Evolutionary conservation across 2,888 invertebrate species (phyloP).

Genomic region (Aquatica leii): DNA sequence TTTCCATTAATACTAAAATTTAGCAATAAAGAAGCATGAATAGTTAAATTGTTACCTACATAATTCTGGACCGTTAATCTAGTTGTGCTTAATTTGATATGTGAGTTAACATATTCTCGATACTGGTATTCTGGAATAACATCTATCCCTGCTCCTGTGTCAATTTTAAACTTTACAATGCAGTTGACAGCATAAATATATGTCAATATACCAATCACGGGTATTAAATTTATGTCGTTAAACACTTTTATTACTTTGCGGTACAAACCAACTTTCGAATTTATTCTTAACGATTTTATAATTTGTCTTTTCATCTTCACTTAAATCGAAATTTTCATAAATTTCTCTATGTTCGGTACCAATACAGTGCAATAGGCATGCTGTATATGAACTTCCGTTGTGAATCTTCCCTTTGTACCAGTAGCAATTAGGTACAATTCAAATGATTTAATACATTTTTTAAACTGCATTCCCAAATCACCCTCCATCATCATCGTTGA

Average conservation of each 20-base stretch:
- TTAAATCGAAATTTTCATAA: constrained; percentile 32
- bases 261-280: constrained; percentile 36
- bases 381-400: constrained; percentile 22
- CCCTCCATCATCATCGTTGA: neutral
- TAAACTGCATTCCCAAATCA: neutral
- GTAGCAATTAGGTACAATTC: neutral
- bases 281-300: constrained; percentile 16
- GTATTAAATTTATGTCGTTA: constrained; percentile 20
- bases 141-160: neutral
- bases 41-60: neutral
- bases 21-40: neutral
- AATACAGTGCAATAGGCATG: constrained; percentile 30
- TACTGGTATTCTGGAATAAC: neutral
- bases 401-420: neutral
- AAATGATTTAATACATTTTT: neutral
- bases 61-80: neutral
- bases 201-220: too few species aligned
- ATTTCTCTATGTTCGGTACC: constrained; percentile 35
- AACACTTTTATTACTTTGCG: constrained; percentile 30
- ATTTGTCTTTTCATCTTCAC: constrained; percentile 18
- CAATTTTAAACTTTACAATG: neutral
- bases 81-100: neutral
- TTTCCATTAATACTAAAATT: neutral
- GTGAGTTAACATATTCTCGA: neutral
- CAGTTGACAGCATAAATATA: too few species aligned